Evolutionary conservation across 2,113 vertebrate species (phyloP).

Genomic region (Galemys pyrenaicus): DNA sequence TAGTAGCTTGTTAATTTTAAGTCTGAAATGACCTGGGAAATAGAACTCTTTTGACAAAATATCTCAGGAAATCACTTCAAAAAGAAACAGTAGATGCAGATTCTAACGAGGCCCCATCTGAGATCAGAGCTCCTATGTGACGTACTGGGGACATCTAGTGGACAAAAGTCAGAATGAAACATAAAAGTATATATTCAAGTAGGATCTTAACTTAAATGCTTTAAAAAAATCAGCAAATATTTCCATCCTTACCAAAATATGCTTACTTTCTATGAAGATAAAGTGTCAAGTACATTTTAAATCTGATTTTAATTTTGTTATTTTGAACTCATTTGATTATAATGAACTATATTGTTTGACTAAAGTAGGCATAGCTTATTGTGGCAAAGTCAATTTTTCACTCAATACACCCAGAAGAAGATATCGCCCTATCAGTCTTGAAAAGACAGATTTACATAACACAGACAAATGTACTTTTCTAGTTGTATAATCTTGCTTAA

Average conservation of each 20-base stretch:
- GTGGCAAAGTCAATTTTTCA: slow-evolving; percentile 11
- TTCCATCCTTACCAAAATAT: not conserved
- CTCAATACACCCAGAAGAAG: not conserved
- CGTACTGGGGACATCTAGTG: slow-evolving; percentile 89
- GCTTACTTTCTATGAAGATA: not conserved
- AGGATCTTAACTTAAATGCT: not conserved
- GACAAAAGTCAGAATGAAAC: slow-evolving; percentile 71
- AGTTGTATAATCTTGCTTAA: not conserved
- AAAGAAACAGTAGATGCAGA: slow-evolving; percentile 54
- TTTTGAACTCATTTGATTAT: not conserved
- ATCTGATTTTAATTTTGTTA: not conserved
- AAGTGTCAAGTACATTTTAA: not conserved
- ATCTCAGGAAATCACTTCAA: slow-evolving; percentile 78
- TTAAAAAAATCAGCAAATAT: not conserved
- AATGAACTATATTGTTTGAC: not conserved
- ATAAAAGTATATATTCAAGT: not conserved
- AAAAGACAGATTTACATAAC: not conserved
- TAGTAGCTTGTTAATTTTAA: slow-evolving; percentile 78
- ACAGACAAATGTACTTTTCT: not conserved
- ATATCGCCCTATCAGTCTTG: not conserved
- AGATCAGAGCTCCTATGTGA: slow-evolving; percentile 57
- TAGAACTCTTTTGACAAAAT: slow-evolving; percentile 77
- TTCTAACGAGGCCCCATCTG: not conserved
- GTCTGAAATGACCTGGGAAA: slow-evolving; percentile 75
- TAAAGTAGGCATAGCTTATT: not conserved